phyloP scores from a whole-genome alignment of 2,888 invertebrate species.

The Aleiodes testaceus region DNA sequence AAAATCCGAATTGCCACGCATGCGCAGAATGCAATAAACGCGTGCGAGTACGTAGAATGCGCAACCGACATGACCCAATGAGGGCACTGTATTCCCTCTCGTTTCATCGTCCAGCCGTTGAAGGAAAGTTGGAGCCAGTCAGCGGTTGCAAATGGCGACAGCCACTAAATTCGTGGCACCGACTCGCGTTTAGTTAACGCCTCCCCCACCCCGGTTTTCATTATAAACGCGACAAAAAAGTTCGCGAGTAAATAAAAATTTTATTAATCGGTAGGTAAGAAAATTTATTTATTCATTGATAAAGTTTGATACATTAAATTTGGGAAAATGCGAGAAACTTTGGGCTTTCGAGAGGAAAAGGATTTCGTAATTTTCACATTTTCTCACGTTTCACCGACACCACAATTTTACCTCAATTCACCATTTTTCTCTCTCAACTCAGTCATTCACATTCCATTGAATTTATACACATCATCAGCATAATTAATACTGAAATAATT shows the following conservation, averaged over 20 bases:
- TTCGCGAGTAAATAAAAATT: slow-evolving; percentile 49
- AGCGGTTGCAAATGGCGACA: slow-evolving; percentile 72
- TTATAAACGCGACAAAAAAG: slow-evolving; percentile 59
- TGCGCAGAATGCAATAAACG: slow-evolving; percentile 11
- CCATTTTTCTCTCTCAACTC: background rate
- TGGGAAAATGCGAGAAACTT: background rate
- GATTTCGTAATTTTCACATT: slow-evolving; percentile 32
- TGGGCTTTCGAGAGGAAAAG: slow-evolving; percentile 37
- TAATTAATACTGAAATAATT: background rate
- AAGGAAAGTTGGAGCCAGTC: slow-evolving; percentile 58
- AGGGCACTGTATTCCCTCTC: slow-evolving; percentile 19
- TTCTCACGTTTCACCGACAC: slow-evolving; percentile 15
- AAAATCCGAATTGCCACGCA: background rate
- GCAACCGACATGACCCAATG: slow-evolving; percentile 33
- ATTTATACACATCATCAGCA: background rate
- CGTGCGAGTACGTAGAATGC: slow-evolving; percentile 39
- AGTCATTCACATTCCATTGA: slow-evolving; percentile 1
- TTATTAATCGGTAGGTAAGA: slow-evolving; percentile 61
- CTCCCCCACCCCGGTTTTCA: slow-evolving; percentile 53
- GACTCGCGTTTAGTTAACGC: slow-evolving; percentile 67
- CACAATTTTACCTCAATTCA: slow-evolving; percentile 4
- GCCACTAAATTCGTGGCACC: slow-evolving; percentile 67
- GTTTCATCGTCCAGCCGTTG: slow-evolving; percentile 54
- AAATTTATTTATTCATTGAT: slow-evolving; percentile 26
- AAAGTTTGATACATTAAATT: slow-evolving; percentile 24